Evolutionary conservation across 2,888 invertebrate species (phyloP).

Genomic region (Oscheius sp.): DNA sequence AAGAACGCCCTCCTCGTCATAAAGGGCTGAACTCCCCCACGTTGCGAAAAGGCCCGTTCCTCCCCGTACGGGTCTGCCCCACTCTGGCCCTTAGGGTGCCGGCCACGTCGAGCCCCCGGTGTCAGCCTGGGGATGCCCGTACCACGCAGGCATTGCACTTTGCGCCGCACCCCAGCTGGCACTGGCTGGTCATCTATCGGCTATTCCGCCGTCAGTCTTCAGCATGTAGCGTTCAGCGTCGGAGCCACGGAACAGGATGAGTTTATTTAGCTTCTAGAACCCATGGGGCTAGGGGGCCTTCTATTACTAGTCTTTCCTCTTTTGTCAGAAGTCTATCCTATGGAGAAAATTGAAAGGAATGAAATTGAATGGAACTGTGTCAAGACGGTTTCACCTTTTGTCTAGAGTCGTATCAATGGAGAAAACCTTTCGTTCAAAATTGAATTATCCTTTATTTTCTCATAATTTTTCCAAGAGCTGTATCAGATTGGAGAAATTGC

Average conservation of each 20-base stretch:
- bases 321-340: no score
- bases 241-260: slow-evolving; percentile 3
- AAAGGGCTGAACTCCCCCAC: background rate
- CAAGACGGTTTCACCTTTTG: background rate
- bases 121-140: slow-evolving; percentile 15
- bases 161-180: slow-evolving; percentile 19
- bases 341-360: background rate
- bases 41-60: background rate
- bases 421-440: no score
- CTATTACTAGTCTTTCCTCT: background rate
- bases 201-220: slow-evolving; percentile 5
- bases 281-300: background rate
- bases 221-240: slow-evolving; percentile 10
- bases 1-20: background rate
- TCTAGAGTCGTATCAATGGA: background rate
- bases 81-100: background rate
- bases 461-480: background rate
- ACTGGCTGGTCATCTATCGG: slow-evolving; percentile 28
- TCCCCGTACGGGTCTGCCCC: slow-evolving; percentile 9
- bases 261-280: background rate
- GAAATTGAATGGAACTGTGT: background rate
- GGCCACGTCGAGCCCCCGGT: slow-evolving; percentile 12
- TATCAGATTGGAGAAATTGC: background rate
- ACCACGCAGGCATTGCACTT: slow-evolving; percentile 23
- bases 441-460: no score